Base-by-base conservation (phyloP, 1,140 invertebrate genomes). In the Drosophila serrata region DNA sequence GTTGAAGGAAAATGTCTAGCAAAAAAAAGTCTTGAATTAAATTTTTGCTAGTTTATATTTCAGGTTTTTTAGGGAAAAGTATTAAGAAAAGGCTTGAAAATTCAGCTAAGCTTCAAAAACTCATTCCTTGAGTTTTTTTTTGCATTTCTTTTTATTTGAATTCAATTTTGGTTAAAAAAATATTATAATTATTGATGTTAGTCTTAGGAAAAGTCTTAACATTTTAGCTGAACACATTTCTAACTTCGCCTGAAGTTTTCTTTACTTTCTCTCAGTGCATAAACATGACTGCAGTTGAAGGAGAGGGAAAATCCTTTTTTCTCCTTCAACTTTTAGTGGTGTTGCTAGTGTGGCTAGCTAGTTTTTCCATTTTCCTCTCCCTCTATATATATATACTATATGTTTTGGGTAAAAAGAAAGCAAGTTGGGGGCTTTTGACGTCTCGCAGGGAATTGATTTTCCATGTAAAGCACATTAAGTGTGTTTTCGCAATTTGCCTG, bases 381-480 rank as follows among this genome's bases (percentile, higher is more conserved):
- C n/a, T n/a, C n/a, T n/a, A 15, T 15, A 45, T 4, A 13, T 11
- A 8, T 22, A 29, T 46, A 40, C 37, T 40, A 4, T 19, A 42
- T 39, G 7, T 81, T 61, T 65, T 31, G 31, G n/a, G 29, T n/a
- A n/a, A n/a, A 3, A 51, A 27, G n/a, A 8, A 51, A 6, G n/a
- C 29, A 2, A 29, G n/a, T 22, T 43, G 40, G 27, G 27, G 17
- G 12, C 45, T 15, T 19, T 63, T 13, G 35, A 65, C 22, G 37
- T 67, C 60, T 62, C 42, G 56, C 53, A 40, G 64, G 13, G 82
- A 90, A 88, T 88, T 90, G 84, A 67, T 80, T 88, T 88, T 90
- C 60, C 85, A 70, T 88, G 84, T 88, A 81, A 80, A 84, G 67
- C 77, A 75, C 76, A 84, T 80, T 88, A 88, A 80, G 58, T 45